Evolutionary conservation across 2,113 vertebrate species (phyloP).

Genomic region (Donacobius atricapilla): DNA sequence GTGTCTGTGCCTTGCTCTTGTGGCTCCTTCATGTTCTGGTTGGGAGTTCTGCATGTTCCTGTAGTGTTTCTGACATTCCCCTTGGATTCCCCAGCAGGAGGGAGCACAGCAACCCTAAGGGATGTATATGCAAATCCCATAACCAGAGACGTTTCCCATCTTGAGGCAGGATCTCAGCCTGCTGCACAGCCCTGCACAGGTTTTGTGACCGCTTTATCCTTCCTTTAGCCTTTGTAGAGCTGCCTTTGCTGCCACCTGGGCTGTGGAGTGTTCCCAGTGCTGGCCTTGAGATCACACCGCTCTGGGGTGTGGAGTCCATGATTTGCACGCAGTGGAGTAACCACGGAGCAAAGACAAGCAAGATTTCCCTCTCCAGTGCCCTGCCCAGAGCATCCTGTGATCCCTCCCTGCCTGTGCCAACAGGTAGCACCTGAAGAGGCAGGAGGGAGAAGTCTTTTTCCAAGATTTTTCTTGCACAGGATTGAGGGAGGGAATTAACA

Average conservation of each 20-base stretch:
- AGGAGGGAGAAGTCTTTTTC: neutral
- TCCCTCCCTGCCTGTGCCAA: neutral
- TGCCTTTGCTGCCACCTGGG: conserved; percentile 45
- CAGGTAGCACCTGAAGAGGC: neutral
- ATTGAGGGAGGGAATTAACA: neutral
- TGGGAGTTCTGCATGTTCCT: neutral
- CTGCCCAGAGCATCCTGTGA: neutral
- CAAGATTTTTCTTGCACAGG: neutral
- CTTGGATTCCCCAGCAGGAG: neutral
- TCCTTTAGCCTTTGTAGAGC: neutral
- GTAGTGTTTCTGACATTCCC: neutral
- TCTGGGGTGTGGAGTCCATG: neutral
- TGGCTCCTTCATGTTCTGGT: neutral
- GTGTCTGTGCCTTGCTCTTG: neutral
- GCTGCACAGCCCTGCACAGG: neutral
- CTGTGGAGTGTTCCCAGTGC: neutral
- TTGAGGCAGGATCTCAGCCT: neutral
- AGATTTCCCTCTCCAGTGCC: neutral
- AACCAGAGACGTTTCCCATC: neutral
- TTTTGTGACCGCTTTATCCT: neutral
- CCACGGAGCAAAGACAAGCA: neutral
- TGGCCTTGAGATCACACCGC: neutral
- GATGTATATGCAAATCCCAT: neutral
- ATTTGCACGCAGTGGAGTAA: neutral
- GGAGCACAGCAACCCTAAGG: neutral